Evolutionary conservation across 2,888 invertebrate genomes (phyloP), one percentile per base, ranked within the genome.

Genomic region (Ischnura elegans): DNA sequence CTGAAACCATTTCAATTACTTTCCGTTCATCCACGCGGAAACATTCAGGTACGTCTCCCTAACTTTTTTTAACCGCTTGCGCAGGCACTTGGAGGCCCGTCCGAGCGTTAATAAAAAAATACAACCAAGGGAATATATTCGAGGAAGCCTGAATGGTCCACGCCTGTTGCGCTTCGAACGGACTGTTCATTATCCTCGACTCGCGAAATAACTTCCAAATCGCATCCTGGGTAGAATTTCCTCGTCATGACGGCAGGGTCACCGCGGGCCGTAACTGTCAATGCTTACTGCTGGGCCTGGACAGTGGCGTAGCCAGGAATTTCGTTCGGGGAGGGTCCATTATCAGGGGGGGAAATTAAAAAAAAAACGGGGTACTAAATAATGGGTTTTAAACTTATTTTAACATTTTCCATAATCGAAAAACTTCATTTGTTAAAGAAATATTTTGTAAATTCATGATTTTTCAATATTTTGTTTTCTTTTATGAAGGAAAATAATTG

Each of bases 1-100:
- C 36, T 36, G 76, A 76, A 76, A 76, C 76, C 76, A 76, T 76
- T 76, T 76, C 76, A 4, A 36, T 76, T 76, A 76, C 76, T 76
- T 25, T 61, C 76, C 76, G 10, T 36, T 36, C 61, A 19, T 16
- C 10, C 76, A 76, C 25, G 29, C 76, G 29, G 76, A 36, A 61
- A 61, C 36, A 76, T 36, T 29, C 13, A 36, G 8, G 36, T 36
- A 36, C 36, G 25, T 76, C 36, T 76, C 36, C 25, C 36, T 61
- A 2, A n/a, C 36, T 36, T 76, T 36, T 76, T 36, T 76, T 10
- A 36, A n/a, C 76, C 76, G 36, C 16, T 3, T 36, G 10, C 76
- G 36, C 51, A 76, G 36, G 76, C 3, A 76, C 76, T 29, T 76
- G 76, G 36, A 76, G 76, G 76, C 36, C 16, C 29, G 29, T 76